Evolutionary conservation across 2,797 vertebrate species (phyloP), one percentile per base, ranked within the genome.

Genomic region (Scolopax rusticola): DNA sequence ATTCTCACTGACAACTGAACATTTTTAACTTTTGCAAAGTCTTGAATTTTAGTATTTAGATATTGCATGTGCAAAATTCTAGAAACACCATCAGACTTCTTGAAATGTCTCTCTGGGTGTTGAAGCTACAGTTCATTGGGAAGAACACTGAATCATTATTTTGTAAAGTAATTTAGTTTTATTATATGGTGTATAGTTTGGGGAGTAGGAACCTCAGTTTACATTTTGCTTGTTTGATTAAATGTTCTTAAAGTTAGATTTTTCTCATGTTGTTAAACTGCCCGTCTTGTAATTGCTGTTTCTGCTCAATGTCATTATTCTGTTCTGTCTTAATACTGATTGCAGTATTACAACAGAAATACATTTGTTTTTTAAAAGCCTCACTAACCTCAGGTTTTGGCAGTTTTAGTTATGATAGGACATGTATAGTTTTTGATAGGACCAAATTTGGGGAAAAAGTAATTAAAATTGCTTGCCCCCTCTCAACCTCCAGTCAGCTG

Each of bases 1-100:
- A 68, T 85, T 90, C 82, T 94, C 86, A 86, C 41, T 65, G 82
- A 57, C 79, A 59, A 15, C 81, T 77, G 70, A 91, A 93, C 60
- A 64, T 95, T 96, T 95, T 95, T 89, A 96, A 87, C 85, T 95
- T 96, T 84, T 59, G 27, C 15, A 79, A 63, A 64, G 40, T 96
- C 56, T 90, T 83, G 69, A 84, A 48, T 48, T 95, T 59, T 43
- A 92, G 17, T 86, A 7, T 90, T 15, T 92, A 95, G 75, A 71
- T 65, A 75, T 8, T 68, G 16, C n/a, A 14, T 71, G 69, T 94
- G 67, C 64, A 87, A 6, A 81, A 61, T 73, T 81, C 54, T 90
- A 4, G 70, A 36, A 81, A 70, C 27, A 60, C 17, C 8, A 1
- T 36, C 67, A 50, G 70, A 59, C 12, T 81, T 83, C 6, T 41